A percentile compares a stretch with the other conserved stretches of the same genome.
Evolutionary conservation across 2,888 invertebrate genomes (phyloP).

Genomic region (Acholoe squamosa): DNA sequence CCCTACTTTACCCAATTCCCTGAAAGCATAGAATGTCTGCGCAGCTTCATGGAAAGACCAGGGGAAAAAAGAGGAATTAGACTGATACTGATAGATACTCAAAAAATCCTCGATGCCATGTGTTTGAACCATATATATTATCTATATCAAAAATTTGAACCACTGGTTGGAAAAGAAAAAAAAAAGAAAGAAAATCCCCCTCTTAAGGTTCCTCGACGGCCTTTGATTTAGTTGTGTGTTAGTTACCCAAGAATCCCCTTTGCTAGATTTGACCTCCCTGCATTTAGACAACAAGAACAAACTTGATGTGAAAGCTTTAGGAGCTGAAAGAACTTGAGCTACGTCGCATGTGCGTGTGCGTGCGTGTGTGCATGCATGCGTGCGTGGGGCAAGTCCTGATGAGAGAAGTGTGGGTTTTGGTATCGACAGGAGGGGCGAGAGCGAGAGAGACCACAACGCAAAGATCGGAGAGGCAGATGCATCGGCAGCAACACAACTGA

Average conservation of each 20-base stretch:
- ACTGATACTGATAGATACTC: background rate
- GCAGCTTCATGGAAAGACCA: background rate
- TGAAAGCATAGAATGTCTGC: background rate
- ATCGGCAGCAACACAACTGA: slow-evolving; percentile 25
- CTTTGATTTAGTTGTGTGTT: slow-evolving; percentile 13
- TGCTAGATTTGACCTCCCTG: background rate
- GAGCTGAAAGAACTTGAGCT: background rate
- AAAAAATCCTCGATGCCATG: background rate
- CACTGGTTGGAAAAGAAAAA: background rate
- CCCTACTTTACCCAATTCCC: background rate
- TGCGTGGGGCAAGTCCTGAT: slow-evolving; percentile 55
- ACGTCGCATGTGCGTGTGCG: slow-evolving; percentile 59
- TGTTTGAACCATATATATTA: background rate
- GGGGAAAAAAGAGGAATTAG: background rate
- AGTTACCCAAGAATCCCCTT: background rate
- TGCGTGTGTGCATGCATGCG: slow-evolving; percentile 60
- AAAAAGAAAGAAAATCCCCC: too few species aligned
- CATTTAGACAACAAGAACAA: slow-evolving; percentile 47
- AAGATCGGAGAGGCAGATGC: slow-evolving; percentile 52
- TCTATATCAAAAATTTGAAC: background rate
- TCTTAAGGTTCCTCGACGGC: background rate
- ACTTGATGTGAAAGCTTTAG: slow-evolving; percentile 42
- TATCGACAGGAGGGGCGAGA: slow-evolving; percentile 55
- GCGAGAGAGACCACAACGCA: background rate
- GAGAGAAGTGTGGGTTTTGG: slow-evolving; percentile 51